Conservation (phyloP, 2,113 vertebrate genomes). For the Ranitomeya variabilis region DNA sequence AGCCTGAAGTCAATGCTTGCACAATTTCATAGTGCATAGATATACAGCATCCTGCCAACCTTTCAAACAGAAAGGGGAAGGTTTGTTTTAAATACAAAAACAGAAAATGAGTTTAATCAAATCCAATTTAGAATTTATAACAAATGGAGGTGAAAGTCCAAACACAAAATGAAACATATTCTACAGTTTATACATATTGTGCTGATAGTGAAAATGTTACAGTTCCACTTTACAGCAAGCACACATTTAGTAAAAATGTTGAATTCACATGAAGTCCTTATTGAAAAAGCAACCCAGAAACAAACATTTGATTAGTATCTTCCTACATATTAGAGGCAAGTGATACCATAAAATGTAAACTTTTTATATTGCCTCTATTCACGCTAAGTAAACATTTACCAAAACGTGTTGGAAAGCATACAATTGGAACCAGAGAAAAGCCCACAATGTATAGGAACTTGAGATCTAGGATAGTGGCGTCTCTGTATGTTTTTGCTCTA, state of each 20-base stretch:
- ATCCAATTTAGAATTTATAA: background rate
- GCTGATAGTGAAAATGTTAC: background rate
- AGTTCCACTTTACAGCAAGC: background rate
- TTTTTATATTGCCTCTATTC: slow-evolving; percentile 20
- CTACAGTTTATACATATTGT: background rate
- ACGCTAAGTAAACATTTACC: background rate
- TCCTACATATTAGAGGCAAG: background rate
- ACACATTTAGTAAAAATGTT: background rate
- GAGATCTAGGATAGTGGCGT: too few relatives aligned
- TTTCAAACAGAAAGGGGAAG: background rate
- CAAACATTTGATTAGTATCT: background rate
- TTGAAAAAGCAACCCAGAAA: background rate
- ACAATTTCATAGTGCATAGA: background rate
- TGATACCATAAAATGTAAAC: slow-evolving; percentile 22
- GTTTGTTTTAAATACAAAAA: background rate
- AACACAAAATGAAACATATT: background rate
- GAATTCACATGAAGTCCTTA: background rate
- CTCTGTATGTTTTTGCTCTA: background rate
- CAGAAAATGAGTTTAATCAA: slow-evolving; percentile 2
- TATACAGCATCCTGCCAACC: background rate
- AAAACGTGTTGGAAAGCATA: background rate
- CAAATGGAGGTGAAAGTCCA: background rate
- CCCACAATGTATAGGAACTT: background rate
- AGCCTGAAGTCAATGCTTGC: background rate
- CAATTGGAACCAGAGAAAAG: background rate